Percentiles rank a stretch among this genome's conserved stretches.
Conservation (phyloP, 2,797 vertebrate genomes). For the Arrhamphus sclerolepis region DNA sequence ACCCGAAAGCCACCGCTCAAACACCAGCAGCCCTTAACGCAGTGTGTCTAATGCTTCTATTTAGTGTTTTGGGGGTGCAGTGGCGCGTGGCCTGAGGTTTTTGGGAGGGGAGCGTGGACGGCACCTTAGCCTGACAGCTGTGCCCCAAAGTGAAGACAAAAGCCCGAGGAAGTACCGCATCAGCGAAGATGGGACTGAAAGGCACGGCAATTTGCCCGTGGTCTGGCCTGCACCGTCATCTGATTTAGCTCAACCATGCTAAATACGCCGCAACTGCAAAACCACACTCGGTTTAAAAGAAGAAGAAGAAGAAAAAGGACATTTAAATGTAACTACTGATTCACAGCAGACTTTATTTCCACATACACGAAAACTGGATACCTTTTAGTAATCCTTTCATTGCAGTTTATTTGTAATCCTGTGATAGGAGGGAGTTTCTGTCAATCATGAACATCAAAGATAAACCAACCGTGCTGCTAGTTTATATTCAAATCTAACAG, state of each 20-base stretch:
- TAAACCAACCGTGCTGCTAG: slow-evolving; percentile 63
- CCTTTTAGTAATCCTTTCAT: slow-evolving; percentile 76
- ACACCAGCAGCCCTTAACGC: slow-evolving; percentile 84
- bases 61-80: slow-evolving; percentile 82
- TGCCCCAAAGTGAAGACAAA: slow-evolving; percentile 83
- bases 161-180: slow-evolving; percentile 82
- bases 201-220: slow-evolving; percentile 71
- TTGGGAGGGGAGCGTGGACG: slow-evolving; percentile 75
- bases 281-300: slow-evolving; percentile 12
- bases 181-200: slow-evolving; percentile 79
- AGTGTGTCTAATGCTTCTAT: slow-evolving; percentile 87
- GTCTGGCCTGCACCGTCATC: slow-evolving; percentile 50
- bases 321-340: slow-evolving; percentile 44
- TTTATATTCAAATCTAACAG: slow-evolving; percentile 59
- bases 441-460: slow-evolving; percentile 73
- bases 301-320: slow-evolving; percentile 5
- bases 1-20: slow-evolving; percentile 75
- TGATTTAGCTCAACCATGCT: slow-evolving; percentile 58
- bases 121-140: slow-evolving; percentile 86
- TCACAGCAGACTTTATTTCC: slow-evolving; percentile 47
- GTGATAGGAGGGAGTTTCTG: slow-evolving; percentile 69
- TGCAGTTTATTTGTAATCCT: no score
- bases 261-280: slow-evolving; percentile 33
- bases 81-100: slow-evolving; percentile 79
- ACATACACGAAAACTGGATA: no score